Percentiles rank a stretch among this genome's conserved stretches.
These are phyloP conservation scores for Ptyas mucosa DNA, from an alignment of 2,113 vertebrate genomes.

Conservation along the genomic window DNA sequence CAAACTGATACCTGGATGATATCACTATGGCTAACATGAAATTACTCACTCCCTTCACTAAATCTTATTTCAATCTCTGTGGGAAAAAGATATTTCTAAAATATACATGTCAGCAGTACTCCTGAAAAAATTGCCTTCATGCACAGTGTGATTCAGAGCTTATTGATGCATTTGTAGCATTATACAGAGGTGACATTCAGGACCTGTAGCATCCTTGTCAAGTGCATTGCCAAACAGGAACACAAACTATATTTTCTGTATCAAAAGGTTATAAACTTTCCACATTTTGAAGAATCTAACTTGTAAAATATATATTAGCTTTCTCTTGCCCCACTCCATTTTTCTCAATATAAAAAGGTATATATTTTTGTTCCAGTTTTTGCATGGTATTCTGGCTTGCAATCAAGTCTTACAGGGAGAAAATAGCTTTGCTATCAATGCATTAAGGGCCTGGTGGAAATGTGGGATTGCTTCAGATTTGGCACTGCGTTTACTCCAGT, in stretches of 20 bases:
- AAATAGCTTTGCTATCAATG: background rate
- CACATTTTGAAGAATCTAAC: background rate
- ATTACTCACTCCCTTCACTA: background rate
- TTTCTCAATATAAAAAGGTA: background rate
- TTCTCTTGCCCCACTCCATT: background rate
- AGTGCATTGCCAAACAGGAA: background rate
- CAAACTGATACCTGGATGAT: background rate
- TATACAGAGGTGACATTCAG: background rate
- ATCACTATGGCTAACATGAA: background rate
- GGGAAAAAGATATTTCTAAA: background rate
- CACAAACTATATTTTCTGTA: background rate
- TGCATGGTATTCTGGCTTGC: background rate
- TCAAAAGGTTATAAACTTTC: background rate
- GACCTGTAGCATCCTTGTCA: background rate
- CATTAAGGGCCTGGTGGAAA: too few species aligned
- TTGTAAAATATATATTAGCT: too few species aligned
- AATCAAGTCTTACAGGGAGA: background rate
- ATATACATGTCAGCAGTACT: background rate
- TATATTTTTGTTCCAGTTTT: background rate
- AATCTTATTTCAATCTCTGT: background rate
- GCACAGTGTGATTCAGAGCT: background rate
- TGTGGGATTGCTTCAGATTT: background rate
- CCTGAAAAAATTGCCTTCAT: background rate
- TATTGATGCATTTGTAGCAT: background rate
- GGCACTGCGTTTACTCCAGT: background rate